Percentiles rank a stretch among this genome's conserved stretches.
phyloP scores from a whole-genome alignment of 2,113 vertebrate species.

The Ctenodactylus gundi region DNA sequence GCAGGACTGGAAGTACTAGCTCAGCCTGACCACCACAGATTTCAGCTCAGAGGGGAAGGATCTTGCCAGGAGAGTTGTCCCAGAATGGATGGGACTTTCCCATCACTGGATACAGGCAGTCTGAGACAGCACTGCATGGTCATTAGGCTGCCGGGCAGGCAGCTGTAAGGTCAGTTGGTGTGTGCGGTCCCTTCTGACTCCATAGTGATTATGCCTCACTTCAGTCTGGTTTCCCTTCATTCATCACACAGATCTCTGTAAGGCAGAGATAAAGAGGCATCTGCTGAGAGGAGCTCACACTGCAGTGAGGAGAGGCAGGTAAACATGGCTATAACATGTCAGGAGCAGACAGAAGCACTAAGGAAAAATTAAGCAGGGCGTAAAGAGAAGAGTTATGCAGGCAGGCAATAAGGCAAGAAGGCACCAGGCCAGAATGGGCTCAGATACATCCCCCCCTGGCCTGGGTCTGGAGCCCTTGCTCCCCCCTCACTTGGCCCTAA shows the following conservation, averaged over 20 bases:
- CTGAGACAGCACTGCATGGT: accelerated
- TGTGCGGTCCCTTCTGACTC: background rate
- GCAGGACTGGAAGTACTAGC: accelerated
- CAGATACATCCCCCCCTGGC: background rate
- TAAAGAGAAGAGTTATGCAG: background rate
- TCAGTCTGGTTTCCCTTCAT: too few relatives aligned
- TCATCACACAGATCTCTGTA: too few relatives aligned
- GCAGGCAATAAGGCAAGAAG: accelerated
- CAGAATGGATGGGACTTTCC: background rate
- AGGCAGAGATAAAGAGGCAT: too few relatives aligned
- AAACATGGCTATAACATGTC: background rate
- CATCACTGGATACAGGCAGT: background rate
- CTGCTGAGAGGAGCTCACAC: background rate
- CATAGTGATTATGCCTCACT: too few relatives aligned
- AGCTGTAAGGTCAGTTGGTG: background rate
- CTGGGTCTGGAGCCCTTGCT: background rate
- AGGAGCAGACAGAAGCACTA: background rate
- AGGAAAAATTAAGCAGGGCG: background rate
- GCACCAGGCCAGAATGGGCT: too few relatives aligned
- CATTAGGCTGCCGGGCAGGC: background rate
- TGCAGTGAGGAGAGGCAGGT: background rate
- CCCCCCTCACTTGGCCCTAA: background rate
- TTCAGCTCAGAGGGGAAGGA: background rate
- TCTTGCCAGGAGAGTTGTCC: background rate
- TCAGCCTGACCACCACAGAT: background rate